Percentiles rank a stretch among this genome's conserved stretches.
phyloP scores from a whole-genome alignment of 1,140 invertebrate genomes.

The Oedothorax gibbosus region DNA sequence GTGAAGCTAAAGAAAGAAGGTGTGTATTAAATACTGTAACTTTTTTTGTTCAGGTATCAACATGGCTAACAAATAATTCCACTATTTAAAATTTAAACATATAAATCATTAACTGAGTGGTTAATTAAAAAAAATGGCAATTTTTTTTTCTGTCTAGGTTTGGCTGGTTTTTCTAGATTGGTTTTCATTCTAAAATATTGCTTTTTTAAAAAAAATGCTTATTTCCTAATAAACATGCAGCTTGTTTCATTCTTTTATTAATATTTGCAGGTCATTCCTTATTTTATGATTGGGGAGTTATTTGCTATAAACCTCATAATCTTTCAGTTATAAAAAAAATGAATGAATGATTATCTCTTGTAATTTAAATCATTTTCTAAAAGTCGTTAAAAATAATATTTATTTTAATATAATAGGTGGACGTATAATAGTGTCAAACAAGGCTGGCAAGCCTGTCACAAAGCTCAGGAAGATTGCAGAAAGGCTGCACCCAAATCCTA shows the following conservation, averaged over 20 bases:
- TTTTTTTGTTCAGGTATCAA: neutral
- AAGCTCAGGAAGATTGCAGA: constrained; percentile 58
- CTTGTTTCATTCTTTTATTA: too few relatives aligned
- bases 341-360: neutral
- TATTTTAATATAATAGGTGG: constrained; percentile 35
- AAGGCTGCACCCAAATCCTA: constrained; percentile 64
- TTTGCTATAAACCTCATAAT: too few relatives aligned
- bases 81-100: too few relatives aligned
- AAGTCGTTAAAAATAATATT: neutral
- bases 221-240: neutral
- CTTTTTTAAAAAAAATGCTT: neutral
- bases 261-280: too few relatives aligned
- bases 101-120: too few relatives aligned
- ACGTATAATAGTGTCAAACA: constrained; percentile 51
- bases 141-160: too few relatives aligned
- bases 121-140: too few relatives aligned
- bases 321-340: too few relatives aligned
- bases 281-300: neutral
- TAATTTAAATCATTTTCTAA: neutral
- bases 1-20: constrained; percentile 56
- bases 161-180: too few relatives aligned
- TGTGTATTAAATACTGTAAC: neutral
- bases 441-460: constrained; percentile 47
- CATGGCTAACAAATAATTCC: too few relatives aligned
- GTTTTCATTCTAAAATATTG: too few relatives aligned